These are phyloP conservation scores for Xenentodon cancila DNA, from an alignment of 2,797 vertebrate genomes.

Conservation along the genomic window DNA sequence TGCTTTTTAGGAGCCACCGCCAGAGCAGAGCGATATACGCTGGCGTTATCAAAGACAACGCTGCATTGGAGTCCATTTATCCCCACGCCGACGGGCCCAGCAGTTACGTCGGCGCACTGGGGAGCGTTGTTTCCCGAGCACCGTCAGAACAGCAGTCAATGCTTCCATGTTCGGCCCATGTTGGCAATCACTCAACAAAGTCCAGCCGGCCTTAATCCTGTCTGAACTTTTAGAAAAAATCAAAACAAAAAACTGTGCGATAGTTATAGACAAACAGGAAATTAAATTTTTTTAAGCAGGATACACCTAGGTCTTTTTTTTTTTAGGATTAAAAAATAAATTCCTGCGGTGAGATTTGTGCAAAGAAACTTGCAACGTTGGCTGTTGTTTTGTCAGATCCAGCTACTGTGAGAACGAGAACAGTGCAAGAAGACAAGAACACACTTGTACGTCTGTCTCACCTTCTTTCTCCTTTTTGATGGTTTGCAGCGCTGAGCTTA, in stretches of 20 bases:
- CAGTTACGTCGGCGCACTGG: slow-evolving; percentile 17
- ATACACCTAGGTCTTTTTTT: slow-evolving; percentile 21
- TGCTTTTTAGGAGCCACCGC: not conserved
- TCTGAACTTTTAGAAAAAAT: slow-evolving; percentile 11
- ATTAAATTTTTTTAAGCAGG: slow-evolving; percentile 36
- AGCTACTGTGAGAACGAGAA: too few relatives aligned
- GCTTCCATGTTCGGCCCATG: not conserved
- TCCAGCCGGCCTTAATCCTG: slow-evolving; percentile 3
- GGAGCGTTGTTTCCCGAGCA: not conserved
- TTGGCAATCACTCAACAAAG: slow-evolving; percentile 32
- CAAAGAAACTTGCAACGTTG: too few relatives aligned
- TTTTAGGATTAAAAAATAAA: not conserved
- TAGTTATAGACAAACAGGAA: too few relatives aligned
- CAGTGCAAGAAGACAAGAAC: too few relatives aligned
- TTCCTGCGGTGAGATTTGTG: not conserved
- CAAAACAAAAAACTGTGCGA: slow-evolving; percentile 12
- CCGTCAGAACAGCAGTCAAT: too few relatives aligned
- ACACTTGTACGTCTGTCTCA: too few relatives aligned
- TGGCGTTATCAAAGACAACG: not conserved
- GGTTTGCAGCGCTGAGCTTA: too few relatives aligned
- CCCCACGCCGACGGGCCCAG: slow-evolving; percentile 1
- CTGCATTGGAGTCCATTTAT: not conserved
- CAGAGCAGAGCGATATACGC: not conserved
- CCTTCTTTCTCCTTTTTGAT: too few relatives aligned
- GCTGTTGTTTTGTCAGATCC: too few relatives aligned